Evolutionary conservation across 2,797 vertebrate species (phyloP).

Genomic region (Alca torda): DNA sequence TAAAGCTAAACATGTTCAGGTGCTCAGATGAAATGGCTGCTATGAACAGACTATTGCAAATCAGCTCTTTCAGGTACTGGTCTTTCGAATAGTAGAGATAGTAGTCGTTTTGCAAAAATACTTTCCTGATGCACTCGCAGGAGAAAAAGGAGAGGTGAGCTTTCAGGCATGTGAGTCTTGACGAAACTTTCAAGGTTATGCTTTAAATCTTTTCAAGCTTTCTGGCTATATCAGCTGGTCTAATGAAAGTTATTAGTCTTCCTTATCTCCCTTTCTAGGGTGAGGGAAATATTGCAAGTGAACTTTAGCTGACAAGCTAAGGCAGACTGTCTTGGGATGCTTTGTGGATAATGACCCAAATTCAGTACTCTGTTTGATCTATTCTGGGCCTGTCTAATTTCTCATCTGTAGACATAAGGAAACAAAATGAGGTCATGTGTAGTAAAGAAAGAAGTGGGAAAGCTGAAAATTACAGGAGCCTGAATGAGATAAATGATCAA

Average conservation of each 20-base stretch:
- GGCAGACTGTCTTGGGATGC: background rate
- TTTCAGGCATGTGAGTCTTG: background rate
- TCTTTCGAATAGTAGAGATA: background rate
- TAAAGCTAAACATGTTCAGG: background rate
- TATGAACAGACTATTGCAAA: background rate
- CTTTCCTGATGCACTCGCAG: background rate
- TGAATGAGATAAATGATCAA: background rate
- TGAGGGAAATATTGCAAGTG: background rate
- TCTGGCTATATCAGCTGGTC: background rate
- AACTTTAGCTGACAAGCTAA: background rate
- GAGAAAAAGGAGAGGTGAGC: background rate
- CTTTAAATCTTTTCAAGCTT: background rate
- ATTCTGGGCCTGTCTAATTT: background rate
- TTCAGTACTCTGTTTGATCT: slow-evolving; percentile 17
- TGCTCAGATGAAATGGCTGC: background rate
- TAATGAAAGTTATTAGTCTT: background rate
- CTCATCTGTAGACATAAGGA: background rate
- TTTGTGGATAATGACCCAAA: slow-evolving; percentile 4
- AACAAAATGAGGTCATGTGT: background rate
- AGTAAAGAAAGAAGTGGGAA: background rate
- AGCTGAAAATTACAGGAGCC: background rate
- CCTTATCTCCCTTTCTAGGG: background rate
- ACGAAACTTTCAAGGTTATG: background rate
- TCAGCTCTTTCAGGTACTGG: background rate
- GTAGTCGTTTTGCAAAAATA: background rate